phyloP scores from a whole-genome alignment of 2,797 vertebrate species.

The Champsocephalus esox region DNA sequence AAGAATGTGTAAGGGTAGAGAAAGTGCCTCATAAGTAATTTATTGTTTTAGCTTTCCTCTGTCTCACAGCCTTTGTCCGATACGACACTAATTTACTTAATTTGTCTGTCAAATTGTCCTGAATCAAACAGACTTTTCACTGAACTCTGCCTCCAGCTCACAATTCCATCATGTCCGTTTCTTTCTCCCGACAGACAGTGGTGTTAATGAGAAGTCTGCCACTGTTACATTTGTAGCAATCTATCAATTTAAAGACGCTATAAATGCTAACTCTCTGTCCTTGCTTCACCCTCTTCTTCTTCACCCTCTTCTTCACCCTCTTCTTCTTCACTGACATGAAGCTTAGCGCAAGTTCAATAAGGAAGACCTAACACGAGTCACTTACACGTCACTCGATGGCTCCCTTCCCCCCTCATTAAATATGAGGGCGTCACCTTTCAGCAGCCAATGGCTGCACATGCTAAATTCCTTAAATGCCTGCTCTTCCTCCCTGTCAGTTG shows the following conservation, averaged over 20 bases:
- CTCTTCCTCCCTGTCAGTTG: no score
- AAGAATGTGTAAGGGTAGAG: conserved; percentile 12
- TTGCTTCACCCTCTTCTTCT: conserved; percentile 1
- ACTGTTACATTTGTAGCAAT: conserved; percentile 35
- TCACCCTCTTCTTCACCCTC: not conserved
- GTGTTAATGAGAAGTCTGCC: conserved; percentile 65
- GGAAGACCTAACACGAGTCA: no score
- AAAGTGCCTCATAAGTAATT: conserved; percentile 44
- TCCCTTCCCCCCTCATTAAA: no score
- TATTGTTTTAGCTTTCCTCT: conserved; percentile 33
- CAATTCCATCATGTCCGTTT: conserved; percentile 8
- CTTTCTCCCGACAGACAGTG: conserved; percentile 32
- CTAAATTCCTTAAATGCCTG: no score
- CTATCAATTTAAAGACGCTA: conserved; percentile 8
- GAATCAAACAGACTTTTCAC: not conserved
- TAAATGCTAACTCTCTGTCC: conserved; percentile 20
- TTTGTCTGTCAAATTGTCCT: conserved; percentile 45
- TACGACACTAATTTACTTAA: conserved; percentile 27
- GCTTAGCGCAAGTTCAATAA: no score
- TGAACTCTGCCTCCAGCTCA: conserved; percentile 14
- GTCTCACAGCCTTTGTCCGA: conserved; percentile 25
- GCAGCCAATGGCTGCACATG: no score
- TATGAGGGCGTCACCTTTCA: no score
- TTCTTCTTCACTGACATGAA: conserved; percentile 19
- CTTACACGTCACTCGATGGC: no score